These are phyloP conservation scores for Callithrix jacchus DNA, from an alignment of 2,113 vertebrate genomes.

Conservation along the genomic window DNA sequence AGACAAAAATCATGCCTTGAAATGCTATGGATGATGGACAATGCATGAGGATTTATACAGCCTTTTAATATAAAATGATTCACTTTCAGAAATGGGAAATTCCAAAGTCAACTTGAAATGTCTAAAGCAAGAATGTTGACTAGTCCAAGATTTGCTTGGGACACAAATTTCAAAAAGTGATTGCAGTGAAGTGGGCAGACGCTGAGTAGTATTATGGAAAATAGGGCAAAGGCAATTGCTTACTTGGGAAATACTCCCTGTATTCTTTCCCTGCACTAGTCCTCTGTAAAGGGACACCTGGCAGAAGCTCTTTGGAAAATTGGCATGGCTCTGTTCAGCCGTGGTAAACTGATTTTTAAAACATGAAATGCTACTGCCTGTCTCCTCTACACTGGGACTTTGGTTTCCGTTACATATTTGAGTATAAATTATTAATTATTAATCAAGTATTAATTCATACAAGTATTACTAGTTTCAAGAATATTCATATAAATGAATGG, in stretches of 20 bases:
- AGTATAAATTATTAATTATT: neutral
- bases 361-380: neutral
- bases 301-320: neutral
- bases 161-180: neutral
- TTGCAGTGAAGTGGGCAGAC: neutral
- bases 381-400: neutral
- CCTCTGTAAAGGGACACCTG: neutral
- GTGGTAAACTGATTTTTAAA: neutral
- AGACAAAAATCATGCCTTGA: neutral
- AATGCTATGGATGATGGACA: neutral
- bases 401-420: slow-evolving; percentile 12
- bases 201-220: neutral
- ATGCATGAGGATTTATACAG: neutral
- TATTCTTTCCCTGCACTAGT: neutral
- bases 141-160: neutral
- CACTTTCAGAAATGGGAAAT: slow-evolving; percentile 37
- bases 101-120: neutral
- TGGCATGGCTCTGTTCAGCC: neutral
- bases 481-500: neutral
- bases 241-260: neutral
- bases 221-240: neutral
- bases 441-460: too few species aligned
- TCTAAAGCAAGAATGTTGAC: slow-evolving; percentile 13
- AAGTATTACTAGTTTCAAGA: slow-evolving; percentile 23
- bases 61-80: neutral